These are phyloP conservation scores for Cydia fagiglandana DNA, from an alignment of 1,140 invertebrate species.

Conservation along the genomic window DNA sequence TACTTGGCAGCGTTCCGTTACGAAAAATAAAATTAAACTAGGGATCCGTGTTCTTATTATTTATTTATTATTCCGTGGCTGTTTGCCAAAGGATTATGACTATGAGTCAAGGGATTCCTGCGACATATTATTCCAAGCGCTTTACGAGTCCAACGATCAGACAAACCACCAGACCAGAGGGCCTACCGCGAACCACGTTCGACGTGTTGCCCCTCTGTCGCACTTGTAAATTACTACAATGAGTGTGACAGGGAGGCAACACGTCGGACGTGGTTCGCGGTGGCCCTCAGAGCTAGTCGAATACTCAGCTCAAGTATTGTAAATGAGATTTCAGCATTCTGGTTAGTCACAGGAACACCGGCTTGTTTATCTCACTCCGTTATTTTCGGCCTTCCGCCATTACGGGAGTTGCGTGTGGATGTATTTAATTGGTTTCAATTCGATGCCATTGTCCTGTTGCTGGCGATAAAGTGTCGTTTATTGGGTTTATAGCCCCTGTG, in stretches of 20 bases:
- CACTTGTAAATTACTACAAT: too few species aligned
- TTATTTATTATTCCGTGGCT: conserved; percentile 13
- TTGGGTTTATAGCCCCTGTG: background rate
- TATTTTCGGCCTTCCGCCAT: conserved; percentile 29
- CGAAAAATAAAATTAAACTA: conserved; percentile 21
- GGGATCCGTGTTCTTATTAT: conserved; percentile 24
- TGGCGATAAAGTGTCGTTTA: conserved; percentile 5
- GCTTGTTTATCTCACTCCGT: conserved; percentile 19
- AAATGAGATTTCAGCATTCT: too few species aligned
- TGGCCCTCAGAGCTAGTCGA: too few species aligned
- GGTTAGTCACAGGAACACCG: background rate
- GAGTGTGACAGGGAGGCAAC: too few species aligned
- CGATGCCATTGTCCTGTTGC: conserved; percentile 9
- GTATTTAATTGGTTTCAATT: conserved; percentile 19
- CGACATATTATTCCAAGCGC: background rate
- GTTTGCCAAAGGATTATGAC: conserved; percentile 31
- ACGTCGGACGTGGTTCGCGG: too few species aligned
- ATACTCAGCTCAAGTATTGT: too few species aligned
- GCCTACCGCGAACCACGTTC: too few species aligned
- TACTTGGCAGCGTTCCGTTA: conserved; percentile 24
- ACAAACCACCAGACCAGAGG: too few species aligned
- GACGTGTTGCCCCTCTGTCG: too few species aligned
- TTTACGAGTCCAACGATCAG: background rate
- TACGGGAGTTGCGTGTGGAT: conserved; percentile 10
- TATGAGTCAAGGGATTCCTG: conserved; percentile 28